These are phyloP conservation scores for Paraplagusia blochii DNA, from an alignment of 2,113 vertebrate species.

Conservation along the genomic window DNA sequence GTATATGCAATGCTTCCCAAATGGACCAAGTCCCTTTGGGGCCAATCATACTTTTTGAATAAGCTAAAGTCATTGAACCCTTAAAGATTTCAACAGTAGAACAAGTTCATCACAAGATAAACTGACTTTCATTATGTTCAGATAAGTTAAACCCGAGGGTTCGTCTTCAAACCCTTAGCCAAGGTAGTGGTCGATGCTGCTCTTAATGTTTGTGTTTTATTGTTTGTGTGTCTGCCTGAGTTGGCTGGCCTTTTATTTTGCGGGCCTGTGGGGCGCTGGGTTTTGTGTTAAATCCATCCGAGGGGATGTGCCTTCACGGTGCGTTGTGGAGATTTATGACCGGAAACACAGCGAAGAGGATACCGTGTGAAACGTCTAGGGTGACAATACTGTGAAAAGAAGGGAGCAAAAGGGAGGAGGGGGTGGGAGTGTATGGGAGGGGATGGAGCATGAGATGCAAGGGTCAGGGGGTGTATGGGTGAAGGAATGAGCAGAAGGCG, in stretches of 20 bases:
- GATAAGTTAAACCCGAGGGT: too few species aligned
- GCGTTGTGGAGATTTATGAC: conserved; percentile 70
- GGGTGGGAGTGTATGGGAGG: neutral
- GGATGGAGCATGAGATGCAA: neutral
- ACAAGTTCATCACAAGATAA: too few species aligned
- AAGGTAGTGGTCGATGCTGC: conserved; percentile 18
- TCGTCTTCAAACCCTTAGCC: too few species aligned
- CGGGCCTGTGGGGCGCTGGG: conserved; percentile 26
- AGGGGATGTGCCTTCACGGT: conserved; percentile 64
- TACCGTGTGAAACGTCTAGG: conserved; percentile 68
- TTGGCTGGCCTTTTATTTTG: conserved; percentile 44
- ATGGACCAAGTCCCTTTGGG: too few species aligned
- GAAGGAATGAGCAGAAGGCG: conserved; percentile 16
- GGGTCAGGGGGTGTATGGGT: neutral
- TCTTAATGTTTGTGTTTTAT: conserved; percentile 10
- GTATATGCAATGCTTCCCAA: too few species aligned
- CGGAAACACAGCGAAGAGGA: conserved; percentile 64
- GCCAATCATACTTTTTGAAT: too few species aligned
- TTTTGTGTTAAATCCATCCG: conserved; percentile 57
- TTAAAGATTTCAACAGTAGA: too few species aligned
- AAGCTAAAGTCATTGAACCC: too few species aligned
- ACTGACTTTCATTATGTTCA: too few species aligned
- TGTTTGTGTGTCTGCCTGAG: conserved; percentile 21
- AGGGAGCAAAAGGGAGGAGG: conserved; percentile 16
- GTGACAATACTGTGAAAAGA: conserved; percentile 69